Base-by-base conservation (phyloP, 2,888 invertebrate species). In the Bursaphelenchus okinawaensis region DNA sequence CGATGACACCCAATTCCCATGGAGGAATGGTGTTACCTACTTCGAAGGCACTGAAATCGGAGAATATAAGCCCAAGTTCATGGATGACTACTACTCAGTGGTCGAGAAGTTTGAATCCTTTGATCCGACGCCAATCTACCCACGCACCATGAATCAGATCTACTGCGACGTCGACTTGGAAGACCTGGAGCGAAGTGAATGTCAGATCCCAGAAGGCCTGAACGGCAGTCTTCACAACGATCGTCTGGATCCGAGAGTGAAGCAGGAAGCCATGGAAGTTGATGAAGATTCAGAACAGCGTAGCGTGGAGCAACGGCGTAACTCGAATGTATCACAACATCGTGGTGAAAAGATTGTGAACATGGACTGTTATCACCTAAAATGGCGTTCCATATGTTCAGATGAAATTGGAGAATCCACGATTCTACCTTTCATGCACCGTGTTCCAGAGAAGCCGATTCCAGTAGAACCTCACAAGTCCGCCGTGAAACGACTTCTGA, bases 11-110 rank as follows among this genome's bases (percentile, higher is more conserved):
- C 28, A 40, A 4, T 19, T 62, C n/a, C 28, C 19, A 16, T 23
- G 40, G 51, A 63, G 62, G 20, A 31, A 22, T 26, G 12, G n/a
- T 28, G 24, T 62, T 27, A 26, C 40, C 22, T 28, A 63, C 22
- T 63, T 67, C 19, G 31, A 60, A 6, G 77, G 77, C 12, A 62
- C 55, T 29, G 66, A 66, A 19, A 68, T 78, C 28, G 77, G 75
- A 22, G 22, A 62, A 1, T 72, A 73, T 65, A 26, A 54, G 12
- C 63, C 78, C 9, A 57, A 60, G 19, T 76, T 70, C 56, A 68
- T 72, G 60, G 54, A 64, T 19, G 75, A 76, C 51, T 76, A 69
- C 57, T 75, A 70, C 51, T 65, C 55, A n/a, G 65, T 62, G 1
- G 55, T 75, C 24, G 73, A 75, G 51, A 59, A 60, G 22, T 56